Evolutionary conservation across 2,797 vertebrate species (phyloP).

Genomic region (Sciurus vulgaris): DNA sequence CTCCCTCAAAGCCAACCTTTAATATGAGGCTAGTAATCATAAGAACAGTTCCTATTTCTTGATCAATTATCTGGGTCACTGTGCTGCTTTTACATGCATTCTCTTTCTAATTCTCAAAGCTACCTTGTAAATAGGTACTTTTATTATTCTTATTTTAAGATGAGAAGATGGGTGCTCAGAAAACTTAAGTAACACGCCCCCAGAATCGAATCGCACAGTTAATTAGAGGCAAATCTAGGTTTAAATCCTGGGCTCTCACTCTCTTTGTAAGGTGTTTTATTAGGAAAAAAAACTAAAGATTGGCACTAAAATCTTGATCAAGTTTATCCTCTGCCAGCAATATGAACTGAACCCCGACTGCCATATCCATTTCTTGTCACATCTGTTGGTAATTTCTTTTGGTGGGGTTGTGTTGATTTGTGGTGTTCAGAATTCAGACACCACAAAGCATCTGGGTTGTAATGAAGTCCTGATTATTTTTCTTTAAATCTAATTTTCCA

Average conservation of each 20-base stretch:
- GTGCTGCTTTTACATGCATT: not conserved
- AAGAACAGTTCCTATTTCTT: constrained; percentile 29
- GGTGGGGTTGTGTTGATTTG: constrained; percentile 11
- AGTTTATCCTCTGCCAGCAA: not conserved
- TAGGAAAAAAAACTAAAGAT: not conserved
- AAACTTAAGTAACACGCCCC: not conserved
- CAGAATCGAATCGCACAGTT: not conserved
- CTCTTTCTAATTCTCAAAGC: not conserved
- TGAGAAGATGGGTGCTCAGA: not conserved
- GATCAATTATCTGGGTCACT: not conserved
- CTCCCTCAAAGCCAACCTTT: not conserved
- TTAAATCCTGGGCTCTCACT: not conserved
- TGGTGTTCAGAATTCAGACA: constrained; percentile 11
- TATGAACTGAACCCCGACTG: rapidly evolving
- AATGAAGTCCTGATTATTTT: constrained; percentile 76
- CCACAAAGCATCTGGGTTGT: constrained; percentile 63
- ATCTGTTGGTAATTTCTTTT: constrained; percentile 48
- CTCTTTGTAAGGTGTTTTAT: not conserved
- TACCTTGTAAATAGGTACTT: not conserved
- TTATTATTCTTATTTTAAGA: constrained; percentile 9
- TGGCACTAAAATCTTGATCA: not conserved
- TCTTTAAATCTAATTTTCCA: constrained; percentile 89
- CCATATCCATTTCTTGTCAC: not conserved
- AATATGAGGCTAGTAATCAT: not conserved
- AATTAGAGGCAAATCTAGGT: not conserved